Evolutionary conservation across 2,888 invertebrate genomes (phyloP).

Genomic region (Tribolium freemani): DNA sequence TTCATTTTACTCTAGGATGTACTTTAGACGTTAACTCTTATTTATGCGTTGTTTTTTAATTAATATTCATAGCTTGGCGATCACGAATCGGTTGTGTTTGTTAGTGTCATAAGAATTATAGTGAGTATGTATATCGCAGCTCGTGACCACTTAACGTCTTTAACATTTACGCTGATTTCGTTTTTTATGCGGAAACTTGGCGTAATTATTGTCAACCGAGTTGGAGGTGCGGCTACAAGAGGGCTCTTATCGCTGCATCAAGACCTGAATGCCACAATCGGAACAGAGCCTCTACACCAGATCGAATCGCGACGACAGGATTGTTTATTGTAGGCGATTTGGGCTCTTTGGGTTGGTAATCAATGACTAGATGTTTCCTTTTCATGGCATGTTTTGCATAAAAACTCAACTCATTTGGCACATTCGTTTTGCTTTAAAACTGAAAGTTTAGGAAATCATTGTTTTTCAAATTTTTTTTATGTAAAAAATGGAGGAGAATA

Average conservation of each 20-base stretch:
- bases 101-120: conserved; percentile 42
- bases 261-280: background rate
- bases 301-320: background rate
- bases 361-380: too few relatives aligned
- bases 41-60: conserved; percentile 43
- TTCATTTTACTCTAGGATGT: conserved; percentile 15
- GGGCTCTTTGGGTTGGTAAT: too few relatives aligned
- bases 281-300: background rate
- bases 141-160: conserved; percentile 40
- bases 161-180: conserved; percentile 27
- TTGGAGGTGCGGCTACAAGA: background rate
- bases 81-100: conserved; percentile 46
- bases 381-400: too few relatives aligned
- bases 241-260: background rate
- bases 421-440: too few relatives aligned
- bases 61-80: conserved; percentile 44
- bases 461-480: too few relatives aligned
- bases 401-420: too few relatives aligned
- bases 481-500: too few relatives aligned
- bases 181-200: conserved; percentile 3
- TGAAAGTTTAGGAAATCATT: too few relatives aligned
- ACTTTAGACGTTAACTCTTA: conserved; percentile 34
- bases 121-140: conserved; percentile 31
- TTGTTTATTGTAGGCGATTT: background rate
- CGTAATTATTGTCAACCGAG: background rate